Conservation (phyloP, 2,888 invertebrate species). For the Tanypteryx hageni region DNA sequence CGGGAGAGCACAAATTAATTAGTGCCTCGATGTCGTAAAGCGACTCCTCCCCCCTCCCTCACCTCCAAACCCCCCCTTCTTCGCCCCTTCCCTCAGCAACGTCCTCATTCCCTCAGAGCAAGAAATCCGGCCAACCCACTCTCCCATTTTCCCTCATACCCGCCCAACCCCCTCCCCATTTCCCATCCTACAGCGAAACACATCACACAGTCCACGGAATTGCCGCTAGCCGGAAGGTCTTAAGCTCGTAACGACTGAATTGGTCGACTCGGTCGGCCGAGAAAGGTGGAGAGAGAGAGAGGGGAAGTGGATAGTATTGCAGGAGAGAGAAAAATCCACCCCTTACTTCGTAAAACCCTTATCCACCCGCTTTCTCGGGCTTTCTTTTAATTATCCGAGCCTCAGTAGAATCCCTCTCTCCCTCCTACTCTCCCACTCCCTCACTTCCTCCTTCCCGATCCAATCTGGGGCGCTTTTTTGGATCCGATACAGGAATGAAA, state of each 20-base stretch:
- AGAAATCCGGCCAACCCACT: not conserved
- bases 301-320: not conserved
- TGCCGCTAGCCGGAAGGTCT: not conserved
- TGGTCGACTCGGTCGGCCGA: not conserved
- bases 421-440: not conserved
- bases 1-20: constrained; percentile 60
- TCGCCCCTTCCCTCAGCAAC: not conserved
- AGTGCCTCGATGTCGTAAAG: constrained; percentile 54
- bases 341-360: not conserved
- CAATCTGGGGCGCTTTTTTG: too few species aligned
- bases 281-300: too few species aligned
- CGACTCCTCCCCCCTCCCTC: not conserved
- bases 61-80: not conserved
- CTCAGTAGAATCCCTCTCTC: not conserved
- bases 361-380: not conserved
- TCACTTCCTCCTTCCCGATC: not conserved
- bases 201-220: not conserved
- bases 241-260: constrained; percentile 1
- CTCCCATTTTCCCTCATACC: not conserved
- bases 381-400: constrained; percentile 34
- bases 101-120: not conserved
- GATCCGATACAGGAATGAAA: too few species aligned
- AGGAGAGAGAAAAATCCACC: not conserved
- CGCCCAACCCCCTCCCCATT: not conserved
- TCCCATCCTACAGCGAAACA: not conserved